These are phyloP conservation scores for Lycorma delicatula DNA, from an alignment of 1,140 invertebrate species.

Conservation along the genomic window DNA sequence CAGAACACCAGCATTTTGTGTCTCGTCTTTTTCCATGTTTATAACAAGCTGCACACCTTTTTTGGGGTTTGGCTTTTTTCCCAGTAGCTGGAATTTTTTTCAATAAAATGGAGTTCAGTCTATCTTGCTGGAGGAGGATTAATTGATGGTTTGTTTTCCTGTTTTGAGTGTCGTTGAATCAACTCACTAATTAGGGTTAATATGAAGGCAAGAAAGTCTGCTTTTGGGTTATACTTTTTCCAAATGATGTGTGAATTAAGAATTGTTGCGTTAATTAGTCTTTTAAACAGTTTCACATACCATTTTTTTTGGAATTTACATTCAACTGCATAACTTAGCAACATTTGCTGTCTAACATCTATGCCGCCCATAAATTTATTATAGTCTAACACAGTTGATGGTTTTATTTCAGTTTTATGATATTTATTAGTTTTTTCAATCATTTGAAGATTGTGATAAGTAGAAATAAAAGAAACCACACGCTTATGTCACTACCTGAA, in stretches of 20 bases:
- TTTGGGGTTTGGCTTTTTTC: background rate
- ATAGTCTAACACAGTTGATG: constrained; percentile 12
- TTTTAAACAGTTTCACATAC: constrained; percentile 3
- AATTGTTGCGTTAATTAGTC: background rate
- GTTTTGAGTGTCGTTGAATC: background rate
- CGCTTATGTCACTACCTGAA: no score
- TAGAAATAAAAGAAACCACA: no score
- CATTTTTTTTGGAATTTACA: constrained; percentile 1
- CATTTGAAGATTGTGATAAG: no score
- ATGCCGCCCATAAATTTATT: constrained; percentile 14
- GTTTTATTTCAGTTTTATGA: constrained; percentile 6
- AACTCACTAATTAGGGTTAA: background rate
- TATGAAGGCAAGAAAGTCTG: background rate
- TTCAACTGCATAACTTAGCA: constrained; percentile 8
- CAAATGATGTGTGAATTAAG: constrained; percentile 8
- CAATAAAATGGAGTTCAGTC: constrained; percentile 10
- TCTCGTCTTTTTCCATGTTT: constrained; percentile 3
- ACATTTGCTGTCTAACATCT: constrained; percentile 16
- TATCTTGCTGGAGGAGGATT: background rate
- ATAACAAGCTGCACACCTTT: background rate
- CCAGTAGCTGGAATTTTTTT: background rate
- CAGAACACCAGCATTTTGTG: background rate
- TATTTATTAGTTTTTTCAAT: constrained; percentile 1
- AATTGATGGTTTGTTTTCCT: constrained; percentile 1
- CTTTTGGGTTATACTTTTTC: background rate